Evolutionary conservation across 2,113 vertebrate genomes (phyloP).

Genomic region (Isurus oxyrinchus): DNA sequence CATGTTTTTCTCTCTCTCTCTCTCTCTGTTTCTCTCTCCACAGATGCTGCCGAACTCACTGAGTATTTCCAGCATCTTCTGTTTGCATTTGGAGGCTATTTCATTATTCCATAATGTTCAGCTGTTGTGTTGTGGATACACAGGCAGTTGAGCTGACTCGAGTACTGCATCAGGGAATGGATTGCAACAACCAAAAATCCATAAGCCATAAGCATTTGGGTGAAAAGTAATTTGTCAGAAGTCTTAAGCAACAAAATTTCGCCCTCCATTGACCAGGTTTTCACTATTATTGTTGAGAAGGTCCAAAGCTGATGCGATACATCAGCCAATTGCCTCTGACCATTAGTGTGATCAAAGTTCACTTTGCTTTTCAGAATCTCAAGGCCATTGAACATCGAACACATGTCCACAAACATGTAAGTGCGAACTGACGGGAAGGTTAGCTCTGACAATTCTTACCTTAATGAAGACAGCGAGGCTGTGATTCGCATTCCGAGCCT

Average conservation of each 20-base stretch:
- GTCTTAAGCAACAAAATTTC: neutral
- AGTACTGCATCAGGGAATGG: neutral
- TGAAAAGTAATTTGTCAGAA: neutral
- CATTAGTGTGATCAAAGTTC: neutral
- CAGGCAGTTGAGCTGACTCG: neutral
- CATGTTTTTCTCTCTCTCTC: no score
- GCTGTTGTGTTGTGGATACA: neutral
- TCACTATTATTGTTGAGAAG: neutral
- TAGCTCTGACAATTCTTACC: conserved; percentile 52
- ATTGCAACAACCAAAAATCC: neutral
- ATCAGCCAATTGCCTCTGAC: neutral
- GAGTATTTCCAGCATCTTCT: neutral
- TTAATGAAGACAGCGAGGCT: conserved; percentile 94
- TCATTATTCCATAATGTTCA: neutral
- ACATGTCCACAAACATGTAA: neutral
- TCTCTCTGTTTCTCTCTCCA: neutral
- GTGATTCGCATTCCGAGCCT: conserved; percentile 90
- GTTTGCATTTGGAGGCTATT: neutral
- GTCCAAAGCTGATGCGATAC: neutral
- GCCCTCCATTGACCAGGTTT: neutral
- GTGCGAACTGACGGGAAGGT: neutral
- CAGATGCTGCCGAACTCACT: neutral
- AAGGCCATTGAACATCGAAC: neutral
- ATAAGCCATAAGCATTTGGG: neutral
- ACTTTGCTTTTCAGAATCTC: neutral